Base-by-base conservation (phyloP, 2,888 invertebrate genomes). In the Ametastegia equiseti region DNA sequence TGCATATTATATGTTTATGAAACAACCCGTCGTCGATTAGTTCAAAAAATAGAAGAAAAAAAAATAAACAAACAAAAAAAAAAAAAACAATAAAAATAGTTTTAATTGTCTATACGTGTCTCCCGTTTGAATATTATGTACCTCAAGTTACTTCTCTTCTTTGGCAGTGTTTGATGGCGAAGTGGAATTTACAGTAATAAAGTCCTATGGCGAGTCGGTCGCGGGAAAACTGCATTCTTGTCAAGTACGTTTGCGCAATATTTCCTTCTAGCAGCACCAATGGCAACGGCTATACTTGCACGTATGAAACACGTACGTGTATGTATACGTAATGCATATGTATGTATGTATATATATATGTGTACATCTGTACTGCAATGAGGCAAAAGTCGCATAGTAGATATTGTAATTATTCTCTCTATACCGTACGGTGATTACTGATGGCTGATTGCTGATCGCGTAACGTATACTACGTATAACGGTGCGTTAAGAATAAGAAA, bases 161-260 rank as follows among this genome's bases (percentile, higher is more conserved):
- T 23, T 9, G 4, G 11, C 30, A 23, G 15, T 45, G 47, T 7
- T 15, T 27, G 71, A 39, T 23, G n/a, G 69, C 69, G 42, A 69
- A n/a, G n/a, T n/a, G n/a, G n/a, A n/a, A n/a, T n/a, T n/a, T n/a
- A n/a, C n/a, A n/a, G n/a, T n/a, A n/a, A n/a, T n/a, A n/a, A n/a
- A n/a, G n/a, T n/a, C n/a, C n/a, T n/a, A n/a, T n/a, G n/a, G n/a
- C n/a, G n/a, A n/a, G n/a, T n/a, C n/a, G 47, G 45, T 67, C 75
- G 78, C 60, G 78, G 19, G n/a, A n/a, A 88, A 88, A 88, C 89
- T 87, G 89, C 88, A 88, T 88, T 88, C 88, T 88, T 88, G 86
- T 88, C 89, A 89, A 88, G 88, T 88, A 88, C 88, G 89, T 88
- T 88, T 83, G 86, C 84, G 85, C 54, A 75, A 75, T 78, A 78